Conservation (phyloP, 2,113 vertebrate genomes). For the Dasypus novemcinctus region DNA sequence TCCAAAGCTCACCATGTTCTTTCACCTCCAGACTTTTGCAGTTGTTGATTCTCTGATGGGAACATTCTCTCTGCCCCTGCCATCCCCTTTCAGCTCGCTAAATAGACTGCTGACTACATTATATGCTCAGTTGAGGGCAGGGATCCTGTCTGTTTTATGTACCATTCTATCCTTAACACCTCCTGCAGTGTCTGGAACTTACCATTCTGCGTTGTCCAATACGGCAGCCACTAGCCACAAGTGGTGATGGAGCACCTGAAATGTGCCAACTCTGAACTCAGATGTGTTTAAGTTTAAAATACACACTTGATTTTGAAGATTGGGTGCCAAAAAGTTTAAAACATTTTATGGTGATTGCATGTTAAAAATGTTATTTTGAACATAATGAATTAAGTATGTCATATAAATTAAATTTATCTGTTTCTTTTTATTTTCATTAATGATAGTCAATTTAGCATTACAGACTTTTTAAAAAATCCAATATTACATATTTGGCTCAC, state of each 20-base stretch:
- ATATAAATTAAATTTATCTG: background rate
- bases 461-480: background rate
- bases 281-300: background rate
- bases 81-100: background rate
- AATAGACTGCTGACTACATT: background rate
- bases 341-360: background rate
- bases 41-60: background rate
- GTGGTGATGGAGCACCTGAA: background rate
- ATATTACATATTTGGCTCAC: background rate
- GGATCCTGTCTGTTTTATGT: fast-evolving
- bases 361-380: background rate
- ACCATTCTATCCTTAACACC: background rate
- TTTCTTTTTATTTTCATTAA: background rate
- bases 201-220: too few species aligned
- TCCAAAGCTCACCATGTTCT: background rate
- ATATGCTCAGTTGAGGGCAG: background rate
- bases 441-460: background rate
- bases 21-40: background rate
- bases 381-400: background rate
- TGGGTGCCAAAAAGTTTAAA: background rate
- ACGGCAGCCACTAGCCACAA: background rate
- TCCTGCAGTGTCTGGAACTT: background rate
- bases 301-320: background rate
- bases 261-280: background rate
- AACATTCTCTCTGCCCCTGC: background rate